phyloP scores from a whole-genome alignment of 2,888 invertebrate species.

The Merodon equestris region DNA sequence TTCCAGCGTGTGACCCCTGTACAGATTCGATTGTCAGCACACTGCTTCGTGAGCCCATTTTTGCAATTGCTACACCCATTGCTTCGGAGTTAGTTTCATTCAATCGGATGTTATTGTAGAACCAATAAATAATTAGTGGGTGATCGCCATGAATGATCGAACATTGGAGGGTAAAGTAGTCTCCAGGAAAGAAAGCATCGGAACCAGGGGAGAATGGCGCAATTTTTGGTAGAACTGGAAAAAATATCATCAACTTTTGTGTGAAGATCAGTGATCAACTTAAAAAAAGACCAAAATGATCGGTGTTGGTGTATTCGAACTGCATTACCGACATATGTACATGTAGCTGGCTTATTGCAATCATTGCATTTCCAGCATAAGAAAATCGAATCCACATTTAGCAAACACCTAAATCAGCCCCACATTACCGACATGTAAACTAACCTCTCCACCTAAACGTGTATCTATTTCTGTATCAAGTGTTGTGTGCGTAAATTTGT shows the following conservation, averaged over 20 bases:
- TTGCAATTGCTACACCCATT: slow-evolving; percentile 79
- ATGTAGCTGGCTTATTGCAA: too few species aligned
- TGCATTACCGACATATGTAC: too few species aligned
- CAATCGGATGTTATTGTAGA: slow-evolving; percentile 81
- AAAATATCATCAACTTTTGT: slow-evolving; percentile 64
- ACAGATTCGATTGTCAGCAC: slow-evolving; percentile 82
- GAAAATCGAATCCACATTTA: too few species aligned
- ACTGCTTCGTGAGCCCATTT: slow-evolving; percentile 80
- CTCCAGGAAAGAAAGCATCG: slow-evolving; percentile 86
- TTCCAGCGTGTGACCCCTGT: slow-evolving; percentile 83
- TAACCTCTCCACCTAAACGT: not conserved
- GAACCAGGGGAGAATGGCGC: slow-evolving; percentile 87
- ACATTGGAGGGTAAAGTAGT: slow-evolving; percentile 83
- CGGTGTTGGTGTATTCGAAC: too few species aligned
- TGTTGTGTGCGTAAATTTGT: slow-evolving; percentile 41
- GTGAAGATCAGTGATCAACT: too few species aligned
- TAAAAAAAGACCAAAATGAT: too few species aligned
- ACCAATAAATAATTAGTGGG: slow-evolving; percentile 87
- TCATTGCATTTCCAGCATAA: too few species aligned
- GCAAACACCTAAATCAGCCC: too few species aligned
- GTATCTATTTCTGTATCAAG: slow-evolving; percentile 12
- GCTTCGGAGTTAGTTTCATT: slow-evolving; percentile 79
- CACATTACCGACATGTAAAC: too few species aligned
- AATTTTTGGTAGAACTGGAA: slow-evolving; percentile 88
- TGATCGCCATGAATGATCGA: slow-evolving; percentile 87